Percentiles rank a stretch among this genome's conserved stretches.
phyloP scores from a whole-genome alignment of 2,888 invertebrate genomes.

The Dorcus parallelipipedus region DNA sequence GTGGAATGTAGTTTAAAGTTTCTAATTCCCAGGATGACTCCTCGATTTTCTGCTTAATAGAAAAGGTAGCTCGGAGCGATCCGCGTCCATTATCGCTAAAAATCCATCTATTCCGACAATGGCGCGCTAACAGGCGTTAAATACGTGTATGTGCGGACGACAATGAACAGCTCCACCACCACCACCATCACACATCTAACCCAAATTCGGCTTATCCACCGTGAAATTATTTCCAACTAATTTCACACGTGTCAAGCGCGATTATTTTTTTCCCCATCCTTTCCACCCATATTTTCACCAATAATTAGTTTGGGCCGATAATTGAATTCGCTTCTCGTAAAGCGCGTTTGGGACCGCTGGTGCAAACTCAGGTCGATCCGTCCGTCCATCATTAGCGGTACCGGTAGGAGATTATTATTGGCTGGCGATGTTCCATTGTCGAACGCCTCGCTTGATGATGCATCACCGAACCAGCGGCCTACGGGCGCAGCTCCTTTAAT shows the following conservation, averaged over 20 bases:
- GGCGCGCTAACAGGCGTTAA: background rate
- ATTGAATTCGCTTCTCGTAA: background rate
- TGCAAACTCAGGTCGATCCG: constrained; percentile 10
- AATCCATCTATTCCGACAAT: background rate
- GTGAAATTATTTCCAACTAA: constrained; percentile 1
- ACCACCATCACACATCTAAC: background rate
- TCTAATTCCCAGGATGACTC: background rate
- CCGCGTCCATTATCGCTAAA: constrained; percentile 1
- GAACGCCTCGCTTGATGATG: constrained; percentile 26
- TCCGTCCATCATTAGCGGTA: constrained; percentile 29
- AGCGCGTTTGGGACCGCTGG: background rate
- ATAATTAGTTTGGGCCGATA: no score
- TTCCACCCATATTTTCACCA: no score
- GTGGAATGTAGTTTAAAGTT: background rate
- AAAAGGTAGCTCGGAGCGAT: background rate
- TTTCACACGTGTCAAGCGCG: background rate
- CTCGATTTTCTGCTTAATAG: background rate
- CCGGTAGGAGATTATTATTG: constrained; percentile 32
- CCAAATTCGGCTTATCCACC: background rate
- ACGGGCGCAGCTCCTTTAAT: constrained; percentile 2
- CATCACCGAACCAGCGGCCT: constrained; percentile 18
- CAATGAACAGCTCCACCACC: background rate
- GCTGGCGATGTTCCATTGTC: constrained; percentile 34
- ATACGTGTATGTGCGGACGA: background rate
- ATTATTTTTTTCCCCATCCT: no score